Percentiles rank a stretch among this genome's conserved stretches.
phyloP scores from a whole-genome alignment of 1,140 invertebrate genomes.

The Neelides sp. region DNA sequence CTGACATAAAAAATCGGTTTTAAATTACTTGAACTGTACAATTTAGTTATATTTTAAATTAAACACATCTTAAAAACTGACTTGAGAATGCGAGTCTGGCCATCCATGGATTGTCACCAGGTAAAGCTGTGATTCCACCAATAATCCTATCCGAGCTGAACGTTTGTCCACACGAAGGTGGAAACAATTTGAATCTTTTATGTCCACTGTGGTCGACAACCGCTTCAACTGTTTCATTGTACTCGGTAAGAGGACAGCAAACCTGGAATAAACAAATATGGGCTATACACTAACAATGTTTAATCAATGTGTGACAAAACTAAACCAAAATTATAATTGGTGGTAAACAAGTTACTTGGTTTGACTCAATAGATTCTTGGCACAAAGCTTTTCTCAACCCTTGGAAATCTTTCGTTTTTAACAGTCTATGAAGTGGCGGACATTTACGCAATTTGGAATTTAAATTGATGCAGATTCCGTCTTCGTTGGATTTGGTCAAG shows the following conservation, averaged over 20 bases:
- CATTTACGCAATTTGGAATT: conserved; percentile 9
- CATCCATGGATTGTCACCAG: conserved; percentile 20
- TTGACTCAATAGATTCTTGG: conserved; percentile 4
- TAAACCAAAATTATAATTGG: neutral
- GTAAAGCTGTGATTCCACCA: conserved; percentile 8
- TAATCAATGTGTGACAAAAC: neutral
- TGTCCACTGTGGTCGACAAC: conserved; percentile 9
- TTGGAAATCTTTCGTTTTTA: conserved; percentile 13
- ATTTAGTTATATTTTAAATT: too few species aligned
- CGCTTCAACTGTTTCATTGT: neutral
- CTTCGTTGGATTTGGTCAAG: too few species aligned
- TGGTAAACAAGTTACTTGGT: neutral
- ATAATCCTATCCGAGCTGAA: conserved; percentile 18
- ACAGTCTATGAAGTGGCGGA: conserved; percentile 1
- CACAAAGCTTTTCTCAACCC: conserved; percentile 11
- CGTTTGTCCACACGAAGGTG: conserved; percentile 11
- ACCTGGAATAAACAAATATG: conserved; percentile 8
- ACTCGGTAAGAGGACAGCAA: conserved; percentile 19
- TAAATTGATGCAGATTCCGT: conserved; percentile 17
- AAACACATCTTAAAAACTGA: too few species aligned
- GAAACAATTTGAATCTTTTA: conserved; percentile 18
- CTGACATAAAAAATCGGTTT: too few species aligned
- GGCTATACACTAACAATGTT: neutral
- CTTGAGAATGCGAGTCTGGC: conserved; percentile 5
- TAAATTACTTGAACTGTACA: too few species aligned